phyloP scores from a whole-genome alignment of 2,797 vertebrate genomes.

The Okamejei kenojei region DNA sequence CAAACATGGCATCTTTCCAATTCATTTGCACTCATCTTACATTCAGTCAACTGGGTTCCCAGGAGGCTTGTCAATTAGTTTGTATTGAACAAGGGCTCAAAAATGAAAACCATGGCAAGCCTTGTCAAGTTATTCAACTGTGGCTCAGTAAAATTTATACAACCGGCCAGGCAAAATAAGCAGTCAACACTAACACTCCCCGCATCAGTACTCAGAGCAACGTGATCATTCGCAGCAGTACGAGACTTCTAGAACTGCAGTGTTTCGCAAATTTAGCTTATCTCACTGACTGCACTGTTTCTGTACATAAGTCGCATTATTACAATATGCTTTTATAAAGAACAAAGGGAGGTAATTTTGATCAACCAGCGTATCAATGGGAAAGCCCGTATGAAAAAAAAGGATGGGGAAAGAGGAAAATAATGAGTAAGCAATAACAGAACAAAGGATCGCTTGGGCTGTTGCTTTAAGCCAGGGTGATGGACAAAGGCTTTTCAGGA shows the following conservation, averaged over 20 bases:
- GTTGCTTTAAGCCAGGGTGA: background rate
- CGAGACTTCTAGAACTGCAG: constrained; percentile 37
- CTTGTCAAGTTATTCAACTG: background rate
- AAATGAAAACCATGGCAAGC: background rate
- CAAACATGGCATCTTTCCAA: background rate
- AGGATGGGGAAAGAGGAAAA: background rate
- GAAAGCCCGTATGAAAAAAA: background rate
- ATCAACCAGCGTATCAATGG: constrained; percentile 14
- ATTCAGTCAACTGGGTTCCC: background rate
- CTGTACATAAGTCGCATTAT: constrained; percentile 37
- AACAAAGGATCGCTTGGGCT: background rate
- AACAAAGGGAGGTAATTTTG: constrained; percentile 26
- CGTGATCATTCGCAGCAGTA: constrained; percentile 35
- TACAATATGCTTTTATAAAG: constrained; percentile 32
- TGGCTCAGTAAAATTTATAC: background rate
- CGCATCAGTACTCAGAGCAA: background rate
- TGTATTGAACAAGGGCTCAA: background rate
- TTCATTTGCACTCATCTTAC: too few species aligned
- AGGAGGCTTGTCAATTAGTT: background rate
- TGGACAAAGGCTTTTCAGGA: background rate
- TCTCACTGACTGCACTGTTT: constrained; percentile 39
- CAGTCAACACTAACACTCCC: background rate
- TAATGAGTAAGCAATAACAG: constrained; percentile 15
- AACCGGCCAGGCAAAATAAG: background rate
- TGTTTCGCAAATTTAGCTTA: constrained; percentile 37